These are phyloP conservation scores for Whitmania pigra DNA, from an alignment of 1,140 invertebrate genomes.

Conservation along the genomic window DNA sequence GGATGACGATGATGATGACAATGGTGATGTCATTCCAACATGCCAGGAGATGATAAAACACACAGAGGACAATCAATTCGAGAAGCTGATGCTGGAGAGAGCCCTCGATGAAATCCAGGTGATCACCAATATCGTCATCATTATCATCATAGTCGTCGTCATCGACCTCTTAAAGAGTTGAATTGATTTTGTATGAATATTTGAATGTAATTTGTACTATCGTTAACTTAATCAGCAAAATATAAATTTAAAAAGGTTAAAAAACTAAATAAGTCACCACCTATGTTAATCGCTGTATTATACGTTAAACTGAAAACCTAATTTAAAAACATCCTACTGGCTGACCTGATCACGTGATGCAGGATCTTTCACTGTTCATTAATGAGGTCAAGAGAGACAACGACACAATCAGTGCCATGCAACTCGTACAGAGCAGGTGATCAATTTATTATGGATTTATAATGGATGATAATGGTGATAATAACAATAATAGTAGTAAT, in stretches of 20 bases:
- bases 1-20: too few species aligned
- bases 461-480: not conserved
- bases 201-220: too few species aligned
- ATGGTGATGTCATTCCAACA: not conserved
- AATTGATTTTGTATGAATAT: not conserved
- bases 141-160: not conserved
- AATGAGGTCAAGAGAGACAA: constrained; percentile 94
- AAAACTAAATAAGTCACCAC: too few species aligned
- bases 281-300: too few species aligned
- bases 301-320: too few species aligned
- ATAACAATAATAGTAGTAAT: constrained; percentile 5
- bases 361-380: constrained; percentile 85
- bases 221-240: too few species aligned
- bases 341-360: constrained; percentile 8
- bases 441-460: too few species aligned
- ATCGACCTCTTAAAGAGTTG: not conserved
- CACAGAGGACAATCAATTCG: constrained; percentile 51
- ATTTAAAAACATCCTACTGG: too few species aligned
- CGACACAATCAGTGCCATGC: constrained; percentile 76
- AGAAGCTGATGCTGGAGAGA: constrained; percentile 64
- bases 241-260: too few species aligned
- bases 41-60: constrained; percentile 75
- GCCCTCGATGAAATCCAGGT: constrained; percentile 87
- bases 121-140: constrained; percentile 7
- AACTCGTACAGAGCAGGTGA: constrained; percentile 61